phyloP scores from a whole-genome alignment of 1,140 invertebrate species.

The Yoshiicerus persimilis region DNA sequence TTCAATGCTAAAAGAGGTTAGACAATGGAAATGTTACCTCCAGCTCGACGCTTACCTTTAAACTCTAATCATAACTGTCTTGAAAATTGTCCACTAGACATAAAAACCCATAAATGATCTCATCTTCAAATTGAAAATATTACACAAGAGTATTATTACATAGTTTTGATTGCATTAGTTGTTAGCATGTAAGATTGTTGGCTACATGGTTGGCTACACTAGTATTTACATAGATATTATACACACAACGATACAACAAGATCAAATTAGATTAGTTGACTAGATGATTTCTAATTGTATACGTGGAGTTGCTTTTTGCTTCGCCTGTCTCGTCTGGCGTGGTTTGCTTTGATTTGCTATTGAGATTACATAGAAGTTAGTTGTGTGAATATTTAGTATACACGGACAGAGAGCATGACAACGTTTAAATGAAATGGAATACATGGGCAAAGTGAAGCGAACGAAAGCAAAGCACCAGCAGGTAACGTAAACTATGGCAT shows the following conservation, averaged over 20 bases:
- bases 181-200: not conserved
- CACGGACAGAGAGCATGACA: not conserved
- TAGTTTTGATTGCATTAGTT: not conserved
- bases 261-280: constrained; percentile 9
- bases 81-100: constrained; percentile 17
- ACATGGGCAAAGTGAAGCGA: not conserved
- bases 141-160: not conserved
- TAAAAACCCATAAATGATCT: constrained; percentile 21
- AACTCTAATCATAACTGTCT: constrained; percentile 17
- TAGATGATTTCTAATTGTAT: not conserved
- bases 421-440: not conserved
- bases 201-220: not conserved
- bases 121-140: constrained; percentile 21
- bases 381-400: not conserved
- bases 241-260: not conserved
- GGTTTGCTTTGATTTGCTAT: not conserved
- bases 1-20: constrained; percentile 4
- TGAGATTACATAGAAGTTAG: not conserved
- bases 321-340: not conserved
- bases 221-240: not conserved
- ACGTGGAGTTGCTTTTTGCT: not conserved
- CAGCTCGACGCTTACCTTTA: constrained; percentile 2
- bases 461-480: not conserved
- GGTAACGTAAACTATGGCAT: constrained; percentile 12
- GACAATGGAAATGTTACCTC: constrained; percentile 15